Percentiles rank a stretch among this genome's conserved stretches.
phyloP scores from a whole-genome alignment of 2,888 invertebrate genomes.

The Argyra leucocephala region DNA sequence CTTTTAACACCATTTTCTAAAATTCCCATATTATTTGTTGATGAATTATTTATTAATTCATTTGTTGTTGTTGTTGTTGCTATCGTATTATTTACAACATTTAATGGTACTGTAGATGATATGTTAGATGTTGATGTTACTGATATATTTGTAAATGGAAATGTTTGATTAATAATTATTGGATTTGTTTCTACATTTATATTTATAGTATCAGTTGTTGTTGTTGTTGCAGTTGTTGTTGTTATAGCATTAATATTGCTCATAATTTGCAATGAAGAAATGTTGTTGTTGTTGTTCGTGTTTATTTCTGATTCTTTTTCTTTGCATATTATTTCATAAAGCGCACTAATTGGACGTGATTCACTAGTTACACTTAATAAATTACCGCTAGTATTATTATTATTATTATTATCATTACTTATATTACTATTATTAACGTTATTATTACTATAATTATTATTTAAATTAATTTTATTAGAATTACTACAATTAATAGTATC shows the following conservation, averaged over 20 bases:
- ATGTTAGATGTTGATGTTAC: too few relatives aligned
- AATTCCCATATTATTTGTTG: conserved; percentile 15
- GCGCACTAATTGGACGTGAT: conserved; percentile 41
- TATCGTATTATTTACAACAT: neutral
- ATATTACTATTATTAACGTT: conserved; percentile 24
- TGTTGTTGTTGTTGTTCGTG: conserved; percentile 24
- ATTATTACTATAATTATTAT: neutral
- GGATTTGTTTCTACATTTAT: too few relatives aligned
- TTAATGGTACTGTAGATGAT: too few relatives aligned
- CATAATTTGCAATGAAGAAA: conserved; percentile 20
- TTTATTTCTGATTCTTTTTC: conserved; percentile 37
- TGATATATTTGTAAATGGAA: neutral
- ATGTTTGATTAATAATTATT: neutral
- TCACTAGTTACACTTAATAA: conserved; percentile 41
- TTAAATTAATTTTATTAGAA: neutral
- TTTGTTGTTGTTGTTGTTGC: conserved; percentile 17
- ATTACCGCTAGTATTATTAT: conserved; percentile 34
- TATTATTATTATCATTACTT: conserved; percentile 36
- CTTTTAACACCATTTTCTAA: conserved; percentile 15
- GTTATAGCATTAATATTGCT: conserved; percentile 25
- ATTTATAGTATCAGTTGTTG: conserved; percentile 19
- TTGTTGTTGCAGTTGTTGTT: conserved; percentile 17
- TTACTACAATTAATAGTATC: conserved; percentile 4
- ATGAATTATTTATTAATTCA: neutral
- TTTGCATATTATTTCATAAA: conserved; percentile 45